phyloP scores from a whole-genome alignment of 2,888 invertebrate genomes.

The Dryomyza anilis region DNA sequence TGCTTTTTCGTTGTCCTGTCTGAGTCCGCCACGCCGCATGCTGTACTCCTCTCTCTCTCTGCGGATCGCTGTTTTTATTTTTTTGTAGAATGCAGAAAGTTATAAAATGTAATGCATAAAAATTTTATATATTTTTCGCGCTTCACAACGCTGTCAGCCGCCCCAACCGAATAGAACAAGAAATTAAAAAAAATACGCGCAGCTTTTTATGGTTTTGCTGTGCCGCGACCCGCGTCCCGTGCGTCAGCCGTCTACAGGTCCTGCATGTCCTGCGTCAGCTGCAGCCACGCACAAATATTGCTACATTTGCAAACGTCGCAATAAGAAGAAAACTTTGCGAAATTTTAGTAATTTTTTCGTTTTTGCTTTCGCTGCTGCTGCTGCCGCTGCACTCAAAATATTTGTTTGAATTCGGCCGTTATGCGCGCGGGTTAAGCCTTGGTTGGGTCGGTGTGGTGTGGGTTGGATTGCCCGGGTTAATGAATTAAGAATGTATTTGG shows the following conservation, averaged over 20 bases:
- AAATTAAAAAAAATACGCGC: constrained; percentile 6
- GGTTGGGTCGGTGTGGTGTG: not conserved
- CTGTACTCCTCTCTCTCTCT: not conserved
- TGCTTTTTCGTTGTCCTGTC: not conserved
- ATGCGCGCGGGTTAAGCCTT: not conserved
- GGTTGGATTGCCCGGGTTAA: not conserved
- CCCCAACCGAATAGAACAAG: constrained; percentile 15
- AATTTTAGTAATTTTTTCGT: not conserved
- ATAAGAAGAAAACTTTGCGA: constrained; percentile 2
- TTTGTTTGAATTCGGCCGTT: not conserved
- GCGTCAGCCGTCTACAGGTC: constrained; percentile 6
- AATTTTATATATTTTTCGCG: constrained; percentile 32
- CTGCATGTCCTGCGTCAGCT: constrained; percentile 15
- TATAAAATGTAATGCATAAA: constrained; percentile 30
- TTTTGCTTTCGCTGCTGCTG: not conserved
- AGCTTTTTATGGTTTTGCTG: not conserved
- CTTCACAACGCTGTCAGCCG: constrained; percentile 21
- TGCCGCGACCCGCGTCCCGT: not conserved
- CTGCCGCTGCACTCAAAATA: not conserved
- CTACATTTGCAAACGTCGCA: constrained; percentile 21
- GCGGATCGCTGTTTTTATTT: not conserved
- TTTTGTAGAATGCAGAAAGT: constrained; percentile 12
- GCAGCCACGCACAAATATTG: constrained; percentile 20
- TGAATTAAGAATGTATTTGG: not conserved
- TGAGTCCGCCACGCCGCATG: not conserved